These are phyloP conservation scores for Spilarctia lutea DNA, from an alignment of 2,888 invertebrate genomes.

Conservation along the genomic window DNA sequence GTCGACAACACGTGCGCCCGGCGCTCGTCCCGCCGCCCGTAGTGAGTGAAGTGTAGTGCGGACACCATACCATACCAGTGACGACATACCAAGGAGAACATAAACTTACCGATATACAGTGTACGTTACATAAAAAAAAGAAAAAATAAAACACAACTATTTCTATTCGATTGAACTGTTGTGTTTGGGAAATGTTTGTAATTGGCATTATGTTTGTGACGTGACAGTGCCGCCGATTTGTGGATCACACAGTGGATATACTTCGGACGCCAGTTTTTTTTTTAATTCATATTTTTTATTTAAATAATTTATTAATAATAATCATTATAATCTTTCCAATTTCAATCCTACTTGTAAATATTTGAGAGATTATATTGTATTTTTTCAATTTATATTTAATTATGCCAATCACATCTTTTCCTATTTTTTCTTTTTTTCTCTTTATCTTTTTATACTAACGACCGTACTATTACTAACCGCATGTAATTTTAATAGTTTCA, in stretches of 20 bases:
- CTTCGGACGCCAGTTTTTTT: constrained; percentile 72
- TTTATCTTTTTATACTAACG: constrained; percentile 54
- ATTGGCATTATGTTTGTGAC: constrained; percentile 85
- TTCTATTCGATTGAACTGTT: constrained; percentile 36
- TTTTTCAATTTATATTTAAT: constrained; percentile 68
- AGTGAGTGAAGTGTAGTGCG: constrained; percentile 69
- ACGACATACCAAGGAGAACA: constrained; percentile 60
- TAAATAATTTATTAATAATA: constrained; percentile 51
- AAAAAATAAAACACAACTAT: constrained; percentile 62
- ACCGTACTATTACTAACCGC: constrained; percentile 71
- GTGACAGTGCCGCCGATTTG: constrained; percentile 76
- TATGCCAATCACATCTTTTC: constrained; percentile 84
- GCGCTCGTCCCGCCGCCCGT: constrained; percentile 69
- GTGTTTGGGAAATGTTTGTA: constrained; percentile 79
- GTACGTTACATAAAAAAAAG: constrained; percentile 68
- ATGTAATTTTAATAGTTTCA: constrained; percentile 52
- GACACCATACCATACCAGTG: constrained; percentile 60
- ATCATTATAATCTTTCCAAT: constrained; percentile 53
- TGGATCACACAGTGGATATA: constrained; percentile 76
- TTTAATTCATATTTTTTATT: constrained; percentile 57
- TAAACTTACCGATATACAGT: constrained; percentile 62
- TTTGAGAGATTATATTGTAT: constrained; percentile 71
- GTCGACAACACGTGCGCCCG: constrained; percentile 75
- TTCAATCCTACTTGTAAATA: constrained; percentile 75
- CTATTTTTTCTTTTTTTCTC: constrained; percentile 64